Evolutionary conservation across 2,888 invertebrate species (phyloP).

Genomic region (Prosapia bicincta): DNA sequence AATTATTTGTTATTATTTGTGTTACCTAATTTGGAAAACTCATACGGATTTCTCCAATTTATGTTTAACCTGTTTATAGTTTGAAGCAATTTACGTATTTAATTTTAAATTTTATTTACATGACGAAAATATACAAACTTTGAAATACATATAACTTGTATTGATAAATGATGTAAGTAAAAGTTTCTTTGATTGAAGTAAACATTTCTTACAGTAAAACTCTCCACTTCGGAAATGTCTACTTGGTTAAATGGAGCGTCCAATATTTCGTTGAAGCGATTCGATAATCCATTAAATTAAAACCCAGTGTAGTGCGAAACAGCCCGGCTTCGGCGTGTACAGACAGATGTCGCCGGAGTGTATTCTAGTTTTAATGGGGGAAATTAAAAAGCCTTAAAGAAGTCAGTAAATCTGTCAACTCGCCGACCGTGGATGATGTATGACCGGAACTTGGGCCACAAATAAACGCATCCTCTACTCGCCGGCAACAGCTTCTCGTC

Average conservation of each 20-base stretch:
- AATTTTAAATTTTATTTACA: too few relatives aligned
- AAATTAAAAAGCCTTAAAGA: constrained; percentile 25
- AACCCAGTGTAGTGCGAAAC: neutral
- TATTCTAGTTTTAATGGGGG: constrained; percentile 22
- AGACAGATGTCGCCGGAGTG: neutral
- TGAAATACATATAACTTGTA: too few relatives aligned
- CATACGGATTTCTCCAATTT: too few relatives aligned
- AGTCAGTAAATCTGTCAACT: constrained; percentile 20
- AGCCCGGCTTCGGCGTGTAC: neutral
- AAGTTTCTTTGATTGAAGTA: too few relatives aligned
- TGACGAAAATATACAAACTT: too few relatives aligned
- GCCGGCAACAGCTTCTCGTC: too few relatives aligned
- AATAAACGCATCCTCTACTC: neutral
- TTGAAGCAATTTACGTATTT: too few relatives aligned
- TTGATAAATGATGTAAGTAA: too few relatives aligned
- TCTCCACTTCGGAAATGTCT: too few relatives aligned
- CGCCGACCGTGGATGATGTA: constrained; percentile 14
- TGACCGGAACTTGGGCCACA: neutral
- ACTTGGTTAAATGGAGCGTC: neutral
- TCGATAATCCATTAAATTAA: neutral
- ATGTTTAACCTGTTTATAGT: too few relatives aligned
- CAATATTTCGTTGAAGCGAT: neutral
- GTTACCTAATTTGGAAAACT: too few relatives aligned
- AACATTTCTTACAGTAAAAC: neutral
- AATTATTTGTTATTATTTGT: too few relatives aligned